Percentiles rank a stretch among this genome's conserved stretches.
phyloP scores from a whole-genome alignment of 2,113 vertebrate genomes.

The Nanger granti region DNA sequence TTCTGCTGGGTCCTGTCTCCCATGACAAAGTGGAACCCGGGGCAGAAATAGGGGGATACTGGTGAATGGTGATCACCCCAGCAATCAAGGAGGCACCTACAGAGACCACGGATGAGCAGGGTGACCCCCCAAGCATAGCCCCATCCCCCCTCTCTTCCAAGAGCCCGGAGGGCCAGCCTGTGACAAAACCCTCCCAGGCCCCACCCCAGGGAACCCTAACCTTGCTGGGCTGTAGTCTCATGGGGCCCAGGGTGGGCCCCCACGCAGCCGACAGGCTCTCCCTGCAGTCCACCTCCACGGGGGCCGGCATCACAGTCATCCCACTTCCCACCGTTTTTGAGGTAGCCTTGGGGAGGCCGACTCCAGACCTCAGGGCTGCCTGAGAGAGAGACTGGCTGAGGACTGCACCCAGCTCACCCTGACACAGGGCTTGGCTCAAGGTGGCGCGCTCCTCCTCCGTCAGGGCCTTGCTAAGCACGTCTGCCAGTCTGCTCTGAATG shows the following conservation, averaged over 20 bases:
- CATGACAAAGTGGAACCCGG: not conserved
- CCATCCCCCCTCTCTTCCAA: not conserved
- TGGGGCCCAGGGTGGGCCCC: not conserved
- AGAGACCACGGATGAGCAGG: not conserved
- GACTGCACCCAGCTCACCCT: conserved; percentile 44
- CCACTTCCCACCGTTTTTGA: not conserved
- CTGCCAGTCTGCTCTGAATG: conserved; percentile 4
- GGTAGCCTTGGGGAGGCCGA: not conserved
- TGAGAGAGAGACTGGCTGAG: conserved; percentile 37
- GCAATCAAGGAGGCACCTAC: rapidly evolving
- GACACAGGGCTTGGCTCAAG: conserved; percentile 50
- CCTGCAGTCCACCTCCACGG: not conserved
- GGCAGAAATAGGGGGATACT: rapidly evolving
- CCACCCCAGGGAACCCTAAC: conserved; percentile 25
- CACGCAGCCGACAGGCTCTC: rapidly evolving
- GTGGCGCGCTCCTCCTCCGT: not conserved
- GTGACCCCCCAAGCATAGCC: not conserved
- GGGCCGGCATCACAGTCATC: not conserved
- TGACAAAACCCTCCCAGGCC: not conserved
- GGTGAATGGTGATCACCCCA: not conserved
- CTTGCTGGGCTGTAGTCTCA: not conserved
- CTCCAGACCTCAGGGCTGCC: not conserved
- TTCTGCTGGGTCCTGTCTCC: not conserved
- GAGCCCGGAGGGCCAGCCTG: not conserved
- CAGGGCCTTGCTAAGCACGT: conserved; percentile 14